Base-by-base conservation (phyloP, 2,888 invertebrate genomes). In the Pheosia gnoma region DNA sequence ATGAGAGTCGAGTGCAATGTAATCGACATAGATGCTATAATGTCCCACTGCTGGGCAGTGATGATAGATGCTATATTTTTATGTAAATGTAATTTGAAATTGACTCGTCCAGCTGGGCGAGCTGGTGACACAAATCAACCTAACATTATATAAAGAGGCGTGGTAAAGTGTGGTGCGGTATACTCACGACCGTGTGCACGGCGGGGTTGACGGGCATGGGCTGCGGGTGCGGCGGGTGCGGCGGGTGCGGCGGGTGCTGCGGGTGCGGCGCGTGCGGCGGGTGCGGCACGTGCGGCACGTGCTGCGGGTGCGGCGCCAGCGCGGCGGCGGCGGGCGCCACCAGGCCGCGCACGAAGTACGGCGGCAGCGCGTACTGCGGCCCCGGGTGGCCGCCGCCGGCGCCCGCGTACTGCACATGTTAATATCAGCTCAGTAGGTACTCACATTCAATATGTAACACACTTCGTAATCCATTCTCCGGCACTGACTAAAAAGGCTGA, bases 311-410 rank as follows among this genome's bases (percentile, higher is more conserved):
- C 39, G 83, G 81, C 59, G 87, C 80, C 60, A 80, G 80, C 61
- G 84, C 82, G 53, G 85, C 74, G 0, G 58, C 72, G 1, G 66
- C 58, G 67, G 85, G 83, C 66, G 86, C 85, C 71, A 91, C 88
- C 11, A 92, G 80, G 0, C 91, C 90, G 65, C 91, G 91, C 75
- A 93, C 90, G 78, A 90, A 91, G 82, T 93, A 93, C 69, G 93
- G 95, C 71, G 94, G 94, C 60, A 95, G 80, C 41, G 94, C 94
- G 72, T 90, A 94, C 78, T 94, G 95, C 11, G 95, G 81, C 10
- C 87, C 88, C 10, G 89, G 93, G 70, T 94, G 95, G 45, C 94
- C 91, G 39, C 91, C 89, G 49, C 91, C 93, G 64, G 93, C 90
- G 6, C 83, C 82, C 3, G 86, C 88, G 72, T 89, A 92, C 91